phyloP scores from a whole-genome alignment of 1,140 invertebrate species.

The Scaptomyza montana region DNA sequence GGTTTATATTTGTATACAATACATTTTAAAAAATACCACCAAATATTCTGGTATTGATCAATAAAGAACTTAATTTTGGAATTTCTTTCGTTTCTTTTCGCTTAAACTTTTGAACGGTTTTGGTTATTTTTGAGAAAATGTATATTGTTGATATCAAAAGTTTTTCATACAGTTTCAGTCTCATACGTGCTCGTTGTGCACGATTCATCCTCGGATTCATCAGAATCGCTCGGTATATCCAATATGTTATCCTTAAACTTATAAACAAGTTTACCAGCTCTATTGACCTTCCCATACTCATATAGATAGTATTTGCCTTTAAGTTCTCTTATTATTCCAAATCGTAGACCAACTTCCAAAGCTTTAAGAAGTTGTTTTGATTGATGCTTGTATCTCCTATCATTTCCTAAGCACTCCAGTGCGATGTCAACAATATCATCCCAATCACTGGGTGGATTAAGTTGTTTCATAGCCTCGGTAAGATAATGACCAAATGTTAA shows the following conservation, averaged over 20 bases:
- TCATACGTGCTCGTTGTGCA: background rate
- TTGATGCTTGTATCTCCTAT: constrained; percentile 16
- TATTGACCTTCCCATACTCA: constrained; percentile 40
- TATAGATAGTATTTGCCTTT: constrained; percentile 54
- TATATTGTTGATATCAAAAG: too few relatives aligned
- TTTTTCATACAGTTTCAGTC: too few relatives aligned
- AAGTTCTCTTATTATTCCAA: constrained; percentile 44
- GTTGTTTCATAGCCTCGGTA: constrained; percentile 16
- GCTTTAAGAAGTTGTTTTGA: constrained; percentile 27
- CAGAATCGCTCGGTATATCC: background rate
- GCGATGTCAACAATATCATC: constrained; percentile 25
- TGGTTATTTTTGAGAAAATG: too few relatives aligned
- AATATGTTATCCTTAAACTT: too few relatives aligned
- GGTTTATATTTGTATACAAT: too few relatives aligned
- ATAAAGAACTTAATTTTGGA: too few relatives aligned
- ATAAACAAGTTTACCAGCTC: too few relatives aligned
- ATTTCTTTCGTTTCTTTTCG: too few relatives aligned
- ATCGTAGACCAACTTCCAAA: constrained; percentile 39
- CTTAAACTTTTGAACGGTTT: too few relatives aligned
- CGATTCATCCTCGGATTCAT: background rate
- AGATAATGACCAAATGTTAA: constrained; percentile 42
- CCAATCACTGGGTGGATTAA: constrained; percentile 38
- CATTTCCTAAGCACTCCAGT: constrained; percentile 2
- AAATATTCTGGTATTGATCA: too few relatives aligned
- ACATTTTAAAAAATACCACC: too few relatives aligned